Evolutionary conservation across 2,113 vertebrate species (phyloP).

Genomic region (Accipiter cooperii): DNA sequence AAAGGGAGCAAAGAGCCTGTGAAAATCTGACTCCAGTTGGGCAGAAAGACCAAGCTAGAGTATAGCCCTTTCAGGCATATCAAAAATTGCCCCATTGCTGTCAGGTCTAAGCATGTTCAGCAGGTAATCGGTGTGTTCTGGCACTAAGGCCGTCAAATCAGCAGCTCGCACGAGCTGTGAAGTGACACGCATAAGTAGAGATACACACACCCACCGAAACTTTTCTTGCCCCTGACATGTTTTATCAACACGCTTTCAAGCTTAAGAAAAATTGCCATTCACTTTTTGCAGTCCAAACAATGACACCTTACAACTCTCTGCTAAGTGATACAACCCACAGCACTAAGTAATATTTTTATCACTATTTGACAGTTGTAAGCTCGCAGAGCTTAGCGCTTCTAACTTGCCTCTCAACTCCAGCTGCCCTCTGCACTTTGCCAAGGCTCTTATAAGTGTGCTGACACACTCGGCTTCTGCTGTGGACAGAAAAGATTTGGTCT

Average conservation of each 20-base stretch:
- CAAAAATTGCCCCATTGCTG: fast-evolving
- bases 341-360: neutral
- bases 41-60: neutral
- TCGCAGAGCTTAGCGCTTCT: neutral
- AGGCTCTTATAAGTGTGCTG: neutral
- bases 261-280: neutral
- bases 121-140: neutral
- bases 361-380: neutral
- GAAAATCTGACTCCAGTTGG: neutral
- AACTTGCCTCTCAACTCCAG: neutral
- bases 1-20: neutral
- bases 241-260: neutral
- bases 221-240: neutral
- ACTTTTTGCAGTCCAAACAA: neutral
- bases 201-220: neutral
- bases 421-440: neutral
- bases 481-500: neutral
- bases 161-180: neutral
- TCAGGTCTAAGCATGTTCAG: neutral
- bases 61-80: neutral
- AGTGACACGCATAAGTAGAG: neutral
- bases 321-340: neutral
- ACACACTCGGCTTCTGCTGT: neutral
- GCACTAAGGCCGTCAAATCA: neutral
- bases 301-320: neutral